These are phyloP conservation scores for Mantis religiosa DNA, from an alignment of 2,888 invertebrate species.

Conservation along the genomic window DNA sequence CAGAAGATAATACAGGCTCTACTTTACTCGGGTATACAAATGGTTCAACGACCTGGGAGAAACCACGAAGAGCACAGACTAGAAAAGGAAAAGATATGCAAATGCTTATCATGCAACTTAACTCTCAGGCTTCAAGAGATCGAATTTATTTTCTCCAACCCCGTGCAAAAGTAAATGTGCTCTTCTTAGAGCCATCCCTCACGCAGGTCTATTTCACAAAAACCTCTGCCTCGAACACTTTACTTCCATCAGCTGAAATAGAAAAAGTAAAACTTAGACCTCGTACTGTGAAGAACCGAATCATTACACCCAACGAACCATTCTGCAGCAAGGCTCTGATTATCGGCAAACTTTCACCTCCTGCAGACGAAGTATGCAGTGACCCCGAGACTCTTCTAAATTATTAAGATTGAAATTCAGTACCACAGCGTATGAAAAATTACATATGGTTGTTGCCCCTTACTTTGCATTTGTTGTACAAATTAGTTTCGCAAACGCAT, in stretches of 20 bases:
- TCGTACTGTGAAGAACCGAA: no score
- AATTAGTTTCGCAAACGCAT: no score
- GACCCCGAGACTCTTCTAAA: no score
- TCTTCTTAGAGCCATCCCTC: neutral
- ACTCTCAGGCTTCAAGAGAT: neutral
- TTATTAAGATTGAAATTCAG: no score
- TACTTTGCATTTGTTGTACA: no score
- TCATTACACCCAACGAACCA: no score
- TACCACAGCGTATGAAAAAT: no score
- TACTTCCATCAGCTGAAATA: neutral
- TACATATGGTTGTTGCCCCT: no score
- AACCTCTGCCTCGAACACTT: neutral
- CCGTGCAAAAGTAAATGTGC: neutral
- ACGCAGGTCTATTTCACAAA: neutral
- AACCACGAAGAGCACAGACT: neutral
- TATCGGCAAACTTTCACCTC: neutral
- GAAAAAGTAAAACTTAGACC: neutral
- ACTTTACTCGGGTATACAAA: neutral
- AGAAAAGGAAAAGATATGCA: neutral
- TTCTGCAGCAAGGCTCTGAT: neutral
- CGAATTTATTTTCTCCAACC: neutral
- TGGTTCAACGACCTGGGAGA: neutral
- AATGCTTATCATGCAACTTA: neutral
- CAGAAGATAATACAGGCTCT: no score
- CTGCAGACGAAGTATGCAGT: no score